These are phyloP conservation scores for Rotaria socialis DNA, from an alignment of 2,888 invertebrate genomes.

Conservation along the genomic window DNA sequence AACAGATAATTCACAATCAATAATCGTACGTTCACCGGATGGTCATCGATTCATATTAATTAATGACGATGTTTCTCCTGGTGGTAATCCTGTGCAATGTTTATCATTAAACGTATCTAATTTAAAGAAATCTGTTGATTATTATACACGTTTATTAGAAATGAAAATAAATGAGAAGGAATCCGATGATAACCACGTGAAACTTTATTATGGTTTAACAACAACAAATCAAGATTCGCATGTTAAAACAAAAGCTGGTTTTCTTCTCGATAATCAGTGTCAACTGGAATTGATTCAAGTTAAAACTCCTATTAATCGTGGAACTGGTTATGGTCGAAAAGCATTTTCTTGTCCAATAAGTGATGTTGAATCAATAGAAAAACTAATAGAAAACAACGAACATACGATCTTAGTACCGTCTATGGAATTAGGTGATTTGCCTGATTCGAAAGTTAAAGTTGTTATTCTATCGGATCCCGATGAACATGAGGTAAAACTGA, in stretches of 20 bases:
- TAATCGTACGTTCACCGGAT: constrained; percentile 66
- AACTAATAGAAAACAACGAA: constrained; percentile 69
- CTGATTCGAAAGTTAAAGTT: constrained; percentile 73
- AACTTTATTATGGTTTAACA: constrained; percentile 35
- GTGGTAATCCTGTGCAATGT: constrained; percentile 22
- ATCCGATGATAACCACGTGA: constrained; percentile 63
- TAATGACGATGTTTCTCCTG: constrained; percentile 62
- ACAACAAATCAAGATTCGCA: background rate
- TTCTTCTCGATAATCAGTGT: constrained; percentile 53
- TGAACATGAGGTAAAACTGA: constrained; percentile 34
- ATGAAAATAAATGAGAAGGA: constrained; percentile 25
- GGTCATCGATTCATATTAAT: constrained; percentile 81
- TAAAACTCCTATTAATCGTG: constrained; percentile 69
- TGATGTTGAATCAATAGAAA: constrained; percentile 65
- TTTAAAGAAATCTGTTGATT: constrained; percentile 41
- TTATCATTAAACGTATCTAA: constrained; percentile 41
- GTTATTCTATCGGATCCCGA: constrained; percentile 90
- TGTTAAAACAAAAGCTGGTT: background rate
- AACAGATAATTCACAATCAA: background rate
- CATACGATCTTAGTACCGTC: constrained; percentile 79
- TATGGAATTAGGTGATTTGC: constrained; percentile 77
- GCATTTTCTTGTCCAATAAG: constrained; percentile 79
- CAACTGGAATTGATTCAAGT: constrained; percentile 73
- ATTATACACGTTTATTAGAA: constrained; percentile 39
- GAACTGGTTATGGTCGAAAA: constrained; percentile 85